A percentile compares a stretch with the other conserved stretches of the same genome.
Evolutionary conservation across 2,888 invertebrate species (phyloP).

Genomic region (Neoaliturus tenellus): DNA sequence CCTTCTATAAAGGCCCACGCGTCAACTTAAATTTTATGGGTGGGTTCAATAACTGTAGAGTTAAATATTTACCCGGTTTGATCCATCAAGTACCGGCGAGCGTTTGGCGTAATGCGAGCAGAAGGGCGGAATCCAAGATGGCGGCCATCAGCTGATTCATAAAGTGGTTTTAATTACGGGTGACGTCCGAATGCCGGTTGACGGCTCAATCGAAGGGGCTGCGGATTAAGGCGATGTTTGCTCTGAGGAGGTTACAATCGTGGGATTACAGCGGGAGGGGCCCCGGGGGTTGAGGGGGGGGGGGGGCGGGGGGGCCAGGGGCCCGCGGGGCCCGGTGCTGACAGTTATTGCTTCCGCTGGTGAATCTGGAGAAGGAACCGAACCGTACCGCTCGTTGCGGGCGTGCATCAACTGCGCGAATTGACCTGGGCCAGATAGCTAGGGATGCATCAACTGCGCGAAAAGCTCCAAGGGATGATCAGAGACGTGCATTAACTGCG

Average conservation of each 20-base stretch:
- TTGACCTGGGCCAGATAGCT: too few relatives aligned
- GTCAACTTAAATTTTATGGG: neutral
- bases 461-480: too few relatives aligned
- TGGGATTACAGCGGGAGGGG: neutral
- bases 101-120: neutral
- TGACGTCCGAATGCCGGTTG: constrained; percentile 38
- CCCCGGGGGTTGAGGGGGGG: neutral
- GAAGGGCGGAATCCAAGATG: constrained; percentile 50
- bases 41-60: neutral
- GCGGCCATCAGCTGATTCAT: constrained; percentile 32
- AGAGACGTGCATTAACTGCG: too few relatives aligned
- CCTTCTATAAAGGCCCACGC: too few relatives aligned
- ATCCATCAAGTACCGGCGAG: neutral
- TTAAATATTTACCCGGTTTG: neutral
- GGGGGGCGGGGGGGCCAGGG: neutral
- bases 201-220: constrained; percentile 33
- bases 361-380: too few relatives aligned
- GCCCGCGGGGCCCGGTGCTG: neutral
- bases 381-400: too few relatives aligned
- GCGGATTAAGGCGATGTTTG: constrained; percentile 5
- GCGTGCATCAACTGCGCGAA: too few relatives aligned
- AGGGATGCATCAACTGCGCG: too few relatives aligned
- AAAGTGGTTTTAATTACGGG: constrained; percentile 50
- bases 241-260: constrained; percentile 20
- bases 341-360: constrained; percentile 28